Base-by-base conservation (phyloP, 1,140 invertebrate genomes). In the Nebria ingens region DNA sequence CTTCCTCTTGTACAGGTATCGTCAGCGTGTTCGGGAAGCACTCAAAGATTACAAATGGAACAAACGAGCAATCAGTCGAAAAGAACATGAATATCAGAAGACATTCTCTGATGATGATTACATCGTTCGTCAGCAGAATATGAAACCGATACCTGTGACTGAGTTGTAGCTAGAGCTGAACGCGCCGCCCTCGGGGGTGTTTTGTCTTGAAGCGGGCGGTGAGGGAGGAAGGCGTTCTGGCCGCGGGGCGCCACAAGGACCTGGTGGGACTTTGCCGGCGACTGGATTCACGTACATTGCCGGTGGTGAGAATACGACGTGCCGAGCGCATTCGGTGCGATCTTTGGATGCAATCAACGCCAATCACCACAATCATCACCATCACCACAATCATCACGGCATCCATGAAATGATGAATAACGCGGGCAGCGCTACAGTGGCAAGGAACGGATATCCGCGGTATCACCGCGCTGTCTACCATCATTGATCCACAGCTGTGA, bases 101-200 rank as follows among this genome's bases (percentile, higher is more conserved):
- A 90, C 87, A 1, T 89, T 87, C 66, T 87, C 85, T 15, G 87
- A 88, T 19, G 88, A 90, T 63, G 88, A 91, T 59, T 88, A 87
- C 68, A 87, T 86, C 65, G 80, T 85, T 13, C 75, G 86, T 13
- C 77, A 76, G 61, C 73, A 72, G 66, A 73, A 65, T 71, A 73
- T 79, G 65, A 76, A 88, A 67, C 83, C 86, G 2, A 89, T 91
- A 64, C 89, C 89, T 40, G 87, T 91, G 59, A 92, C 89, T 73
- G 89, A 91, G 72, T 87, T 93, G 84, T 93, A 91, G 87, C 87
- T 89, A 89, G 86, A 89, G 79, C 83, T 87, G 75, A 83, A 83
- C 79, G 81, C 83, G 73, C 80, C 84, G 67, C 83, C 83, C 78
- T 83, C 82, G 73, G 75, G 75, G 64, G 79, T 81, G 56, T 81